Percentiles rank a stretch among this genome's conserved stretches.
Conservation (phyloP, 2,113 vertebrate species). For the Phocoena sinus region DNA sequence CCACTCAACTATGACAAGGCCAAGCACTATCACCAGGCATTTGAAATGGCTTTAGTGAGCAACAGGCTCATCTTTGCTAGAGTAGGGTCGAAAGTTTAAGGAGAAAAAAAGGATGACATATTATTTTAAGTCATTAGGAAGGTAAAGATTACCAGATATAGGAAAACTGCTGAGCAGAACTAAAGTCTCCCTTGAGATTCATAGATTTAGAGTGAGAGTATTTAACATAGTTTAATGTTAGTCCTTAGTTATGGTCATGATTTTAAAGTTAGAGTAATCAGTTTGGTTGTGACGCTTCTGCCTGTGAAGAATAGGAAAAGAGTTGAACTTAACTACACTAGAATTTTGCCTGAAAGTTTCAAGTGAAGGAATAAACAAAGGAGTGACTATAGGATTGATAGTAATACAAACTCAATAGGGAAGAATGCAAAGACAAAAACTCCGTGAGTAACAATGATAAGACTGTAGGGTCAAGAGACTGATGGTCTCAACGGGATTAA, state of each 20-base stretch:
- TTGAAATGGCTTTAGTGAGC: not conserved
- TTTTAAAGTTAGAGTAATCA: not conserved
- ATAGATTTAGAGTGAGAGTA: not conserved
- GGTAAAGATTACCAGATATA: not conserved
- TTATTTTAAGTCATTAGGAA: not conserved
- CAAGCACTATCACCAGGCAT: not conserved
- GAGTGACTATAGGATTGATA: not conserved
- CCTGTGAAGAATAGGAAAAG: not conserved
- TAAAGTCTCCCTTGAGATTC: not conserved
- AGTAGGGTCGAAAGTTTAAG: not conserved
- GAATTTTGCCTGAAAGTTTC: not conserved
- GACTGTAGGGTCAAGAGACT: not conserved
- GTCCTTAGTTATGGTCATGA: not conserved
- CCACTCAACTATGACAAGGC: not conserved
- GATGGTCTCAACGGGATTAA: not conserved
- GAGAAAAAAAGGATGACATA: not conserved
- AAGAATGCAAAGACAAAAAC: not conserved
- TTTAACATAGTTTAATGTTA: not conserved
- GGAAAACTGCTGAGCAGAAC: not conserved
- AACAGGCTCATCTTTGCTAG: not conserved
- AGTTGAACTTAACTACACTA: not conserved
- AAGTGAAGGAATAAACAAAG: not conserved
- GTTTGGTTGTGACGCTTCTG: not conserved
- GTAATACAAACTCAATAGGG: not conserved
- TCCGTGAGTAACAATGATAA: not conserved